A percentile compares a stretch with the other conserved stretches of the same genome.
phyloP scores from a whole-genome alignment of 2,113 vertebrate species.

The Trogon melanurus region DNA sequence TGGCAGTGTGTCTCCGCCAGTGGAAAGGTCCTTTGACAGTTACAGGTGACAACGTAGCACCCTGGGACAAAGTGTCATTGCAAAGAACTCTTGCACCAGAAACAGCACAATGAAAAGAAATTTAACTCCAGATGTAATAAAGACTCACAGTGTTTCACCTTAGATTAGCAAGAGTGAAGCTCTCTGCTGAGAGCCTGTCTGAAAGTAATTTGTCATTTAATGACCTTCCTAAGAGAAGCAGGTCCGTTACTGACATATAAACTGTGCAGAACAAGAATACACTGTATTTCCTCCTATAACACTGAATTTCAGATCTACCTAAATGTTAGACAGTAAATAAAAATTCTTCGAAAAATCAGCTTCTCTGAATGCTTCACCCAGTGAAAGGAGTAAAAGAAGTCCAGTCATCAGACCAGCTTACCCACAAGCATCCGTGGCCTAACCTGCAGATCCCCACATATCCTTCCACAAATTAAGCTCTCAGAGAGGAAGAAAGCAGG shows the following conservation, averaged over 20 bases:
- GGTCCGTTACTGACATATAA: neutral
- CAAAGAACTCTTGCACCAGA: neutral
- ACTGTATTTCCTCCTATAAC: neutral
- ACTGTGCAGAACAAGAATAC: neutral
- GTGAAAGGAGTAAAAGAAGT: neutral
- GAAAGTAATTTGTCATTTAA: neutral
- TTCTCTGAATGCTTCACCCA: neutral
- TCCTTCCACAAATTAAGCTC: neutral
- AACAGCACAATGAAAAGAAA: neutral
- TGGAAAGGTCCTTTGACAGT: neutral
- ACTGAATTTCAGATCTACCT: neutral
- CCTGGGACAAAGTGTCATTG: neutral
- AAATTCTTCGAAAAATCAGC: neutral
- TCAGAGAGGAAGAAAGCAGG: too few relatives aligned
- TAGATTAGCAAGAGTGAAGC: neutral
- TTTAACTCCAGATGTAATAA: neutral
- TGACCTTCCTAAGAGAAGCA: neutral
- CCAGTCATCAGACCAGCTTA: neutral
- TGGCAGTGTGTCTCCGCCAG: fast-evolving
- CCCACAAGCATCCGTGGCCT: neutral
- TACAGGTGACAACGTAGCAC: neutral
- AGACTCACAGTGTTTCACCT: neutral
- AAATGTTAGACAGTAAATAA: neutral
- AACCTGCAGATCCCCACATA: neutral
- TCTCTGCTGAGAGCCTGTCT: neutral